Conservation (phyloP, 53 echinoderm and acorn worm genomes). For the Pentamera pediparva region DNA sequence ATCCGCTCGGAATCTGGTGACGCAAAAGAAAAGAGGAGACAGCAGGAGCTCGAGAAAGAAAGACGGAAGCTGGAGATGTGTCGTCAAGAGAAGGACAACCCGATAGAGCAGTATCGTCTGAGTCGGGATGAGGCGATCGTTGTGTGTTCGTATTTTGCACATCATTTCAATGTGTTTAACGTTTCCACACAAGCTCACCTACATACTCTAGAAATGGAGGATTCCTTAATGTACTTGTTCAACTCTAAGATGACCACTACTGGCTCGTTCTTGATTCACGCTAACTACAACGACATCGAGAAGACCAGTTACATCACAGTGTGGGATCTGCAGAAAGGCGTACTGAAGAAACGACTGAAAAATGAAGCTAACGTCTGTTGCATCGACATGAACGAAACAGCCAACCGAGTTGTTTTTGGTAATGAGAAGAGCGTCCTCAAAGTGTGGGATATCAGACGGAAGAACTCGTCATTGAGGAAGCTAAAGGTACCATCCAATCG, state of each 20-base stretch:
- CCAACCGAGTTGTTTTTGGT: slow-evolving; percentile 77
- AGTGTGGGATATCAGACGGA: slow-evolving; percentile 74
- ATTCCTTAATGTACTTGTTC: slow-evolving; percentile 85
- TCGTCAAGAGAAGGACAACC: slow-evolving; percentile 85
- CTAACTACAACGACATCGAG: slow-evolving; percentile 79
- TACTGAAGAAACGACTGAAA: slow-evolving; percentile 71
- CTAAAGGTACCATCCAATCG: slow-evolving; percentile 44
- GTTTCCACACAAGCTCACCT: slow-evolving; percentile 62
- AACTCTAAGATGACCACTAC: slow-evolving; percentile 59
- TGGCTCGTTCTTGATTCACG: slow-evolving; percentile 66
- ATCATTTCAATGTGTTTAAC: slow-evolving; percentile 88
- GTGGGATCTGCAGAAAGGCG: slow-evolving; percentile 73
- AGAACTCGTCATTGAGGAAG: slow-evolving; percentile 61
- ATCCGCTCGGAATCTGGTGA: slow-evolving; percentile 74
- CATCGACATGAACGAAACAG: slow-evolving; percentile 61
- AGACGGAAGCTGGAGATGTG: slow-evolving; percentile 76
- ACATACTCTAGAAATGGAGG: slow-evolving; percentile 67
- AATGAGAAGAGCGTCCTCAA: slow-evolving; percentile 78
- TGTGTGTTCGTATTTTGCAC: slow-evolving; percentile 86
- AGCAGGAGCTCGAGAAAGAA: slow-evolving; percentile 66
- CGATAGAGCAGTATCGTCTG: slow-evolving; percentile 81
- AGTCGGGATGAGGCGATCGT: slow-evolving; percentile 71
- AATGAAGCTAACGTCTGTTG: slow-evolving; percentile 93
- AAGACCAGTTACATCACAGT: slow-evolving; percentile 86
- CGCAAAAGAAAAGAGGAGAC: slow-evolving; percentile 57